Base-by-base conservation (phyloP, 1,140 invertebrate species). In the Drosophila obscura region DNA sequence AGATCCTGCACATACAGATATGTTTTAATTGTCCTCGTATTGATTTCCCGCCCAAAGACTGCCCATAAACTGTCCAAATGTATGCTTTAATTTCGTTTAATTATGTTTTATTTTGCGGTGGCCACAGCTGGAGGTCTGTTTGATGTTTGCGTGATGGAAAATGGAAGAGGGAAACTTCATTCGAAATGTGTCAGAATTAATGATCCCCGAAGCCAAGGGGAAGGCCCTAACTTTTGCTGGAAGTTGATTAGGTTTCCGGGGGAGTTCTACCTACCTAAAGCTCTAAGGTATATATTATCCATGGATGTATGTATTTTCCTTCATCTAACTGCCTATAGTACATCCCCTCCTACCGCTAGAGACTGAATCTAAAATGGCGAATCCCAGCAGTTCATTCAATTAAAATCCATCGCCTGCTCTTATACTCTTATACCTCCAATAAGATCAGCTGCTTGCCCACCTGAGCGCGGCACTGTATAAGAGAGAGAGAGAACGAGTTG, bases 351-450 rank as follows among this genome's bases (percentile, higher is more conserved):
- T 13, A 15, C 63, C 50, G 72, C 56, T 13, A 5, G 35, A 15
- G 66, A 50, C 63, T 49, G 41, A 78, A 82, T 67, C 69, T 87
- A 85, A 85, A 85, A 85, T 85, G 82, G 82, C 82, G 82, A 85
- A 85, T 62, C 46, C 59, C 65, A 77, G 68, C 53, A 52, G 41
- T 46, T 67, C 65, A 61, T 72, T 61, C 41, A 67, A 62, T 80
- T 52, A 26, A 66, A 74, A 59, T 53, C 62, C 52, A 74, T 65
- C 51, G 50, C 15, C 16, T 13, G 11, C 66, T 69, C 64, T 69
- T 69, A 63, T 67, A 62, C 80, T 64, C 60, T 72, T 60, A 76
- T 75, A 73, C 65, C 50, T 72, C 74, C 78, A 85, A 85, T 87
- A 78, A 85, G 82, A 85, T 78, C 82, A 61, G 80, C 75, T 65